Conservation (phyloP, 2,888 invertebrate species). For the Epinotia nisella region DNA sequence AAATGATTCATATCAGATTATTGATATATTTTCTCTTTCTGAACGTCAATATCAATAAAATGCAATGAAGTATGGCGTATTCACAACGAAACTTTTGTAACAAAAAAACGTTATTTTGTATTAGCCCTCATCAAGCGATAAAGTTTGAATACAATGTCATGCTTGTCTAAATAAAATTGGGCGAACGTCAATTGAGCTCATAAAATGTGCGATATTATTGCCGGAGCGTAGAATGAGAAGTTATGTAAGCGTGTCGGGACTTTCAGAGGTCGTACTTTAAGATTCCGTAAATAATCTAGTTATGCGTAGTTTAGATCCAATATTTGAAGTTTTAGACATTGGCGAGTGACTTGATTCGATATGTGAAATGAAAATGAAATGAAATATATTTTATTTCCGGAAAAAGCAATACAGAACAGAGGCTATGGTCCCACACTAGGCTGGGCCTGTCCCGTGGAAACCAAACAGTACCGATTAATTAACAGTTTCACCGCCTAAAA, state of each 20-base stretch:
- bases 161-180: slow-evolving; percentile 7
- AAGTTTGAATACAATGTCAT: slow-evolving; percentile 5
- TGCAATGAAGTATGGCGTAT: not conserved
- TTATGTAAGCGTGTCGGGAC: slow-evolving; percentile 10
- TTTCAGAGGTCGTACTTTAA: slow-evolving; percentile 4
- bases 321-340: not conserved
- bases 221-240: not conserved
- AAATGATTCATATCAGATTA: not conserved
- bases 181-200: slow-evolving; percentile 4
- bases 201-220: slow-evolving; percentile 13
- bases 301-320: not conserved
- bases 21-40: not conserved
- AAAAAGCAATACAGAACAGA: too few relatives aligned
- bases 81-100: not conserved
- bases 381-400: too few relatives aligned
- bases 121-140: not conserved
- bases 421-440: too few relatives aligned
- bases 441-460: too few relatives aligned
- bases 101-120: not conserved
- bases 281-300: not conserved
- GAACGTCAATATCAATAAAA: not conserved
- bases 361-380: too few relatives aligned
- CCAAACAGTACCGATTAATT: too few relatives aligned
- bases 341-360: not conserved
- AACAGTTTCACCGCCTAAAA: too few relatives aligned